Percentiles rank a stretch among this genome's conserved stretches.
Conservation (phyloP, 2,113 vertebrate species). For the Gorsachius goisagi region DNA sequence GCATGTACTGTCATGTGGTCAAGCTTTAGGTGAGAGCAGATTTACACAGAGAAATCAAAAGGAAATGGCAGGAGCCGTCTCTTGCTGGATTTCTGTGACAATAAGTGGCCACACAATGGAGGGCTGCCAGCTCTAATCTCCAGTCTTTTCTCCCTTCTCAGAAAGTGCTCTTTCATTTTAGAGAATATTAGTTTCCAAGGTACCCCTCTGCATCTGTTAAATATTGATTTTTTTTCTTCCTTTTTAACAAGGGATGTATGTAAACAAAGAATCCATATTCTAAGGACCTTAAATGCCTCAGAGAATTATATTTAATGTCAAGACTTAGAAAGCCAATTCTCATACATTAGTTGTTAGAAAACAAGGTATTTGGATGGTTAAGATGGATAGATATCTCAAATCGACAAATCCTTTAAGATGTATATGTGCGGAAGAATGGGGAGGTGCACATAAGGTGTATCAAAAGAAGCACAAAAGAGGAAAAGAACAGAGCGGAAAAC, state of each 20-base stretch:
- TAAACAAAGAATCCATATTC: conserved; percentile 19
- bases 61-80: conserved; percentile 24
- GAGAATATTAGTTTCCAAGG: conserved; percentile 18
- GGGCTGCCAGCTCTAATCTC: not conserved
- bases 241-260: not conserved
- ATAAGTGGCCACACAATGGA: conserved; percentile 6
- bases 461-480: not conserved
- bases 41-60: conserved; percentile 72
- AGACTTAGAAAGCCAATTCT: not conserved
- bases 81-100: conserved; percentile 55
- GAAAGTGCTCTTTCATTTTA: not conserved
- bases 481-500: not conserved
- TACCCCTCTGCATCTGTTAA: not conserved
- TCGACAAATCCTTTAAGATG: not conserved
- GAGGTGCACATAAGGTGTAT: not conserved
- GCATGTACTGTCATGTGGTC: conserved; percentile 40
- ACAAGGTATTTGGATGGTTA: not conserved
- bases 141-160: not conserved
- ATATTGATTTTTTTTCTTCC: not conserved
- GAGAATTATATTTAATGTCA: not conserved
- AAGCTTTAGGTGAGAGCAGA: conserved; percentile 70
- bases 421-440: not conserved
- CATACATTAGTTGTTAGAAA: not conserved
- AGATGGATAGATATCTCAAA: not conserved
- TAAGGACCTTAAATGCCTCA: not conserved